phyloP scores from a whole-genome alignment of 2,888 invertebrate species.

The Cyaniris semiargus region DNA sequence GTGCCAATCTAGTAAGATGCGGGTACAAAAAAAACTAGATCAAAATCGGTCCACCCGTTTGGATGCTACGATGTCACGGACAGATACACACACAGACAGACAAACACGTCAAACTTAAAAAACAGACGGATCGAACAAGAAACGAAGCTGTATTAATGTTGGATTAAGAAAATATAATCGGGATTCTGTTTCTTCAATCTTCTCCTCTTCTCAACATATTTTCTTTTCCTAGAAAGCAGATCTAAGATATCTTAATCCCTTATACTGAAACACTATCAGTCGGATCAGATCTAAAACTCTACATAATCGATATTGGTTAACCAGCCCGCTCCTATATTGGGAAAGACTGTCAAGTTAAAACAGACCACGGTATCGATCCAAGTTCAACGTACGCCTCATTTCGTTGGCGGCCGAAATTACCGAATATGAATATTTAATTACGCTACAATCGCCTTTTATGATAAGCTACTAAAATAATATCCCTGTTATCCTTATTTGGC shows the following conservation, averaged over 20 bases:
- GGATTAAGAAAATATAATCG: too few species aligned
- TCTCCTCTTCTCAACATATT: too few species aligned
- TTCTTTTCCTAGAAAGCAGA: too few species aligned
- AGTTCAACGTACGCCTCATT: slow-evolving; percentile 49
- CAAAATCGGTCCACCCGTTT: too few species aligned
- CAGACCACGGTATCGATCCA: slow-evolving; percentile 49
- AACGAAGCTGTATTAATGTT: too few species aligned
- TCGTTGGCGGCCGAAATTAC: slow-evolving; percentile 44
- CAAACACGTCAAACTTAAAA: too few species aligned
- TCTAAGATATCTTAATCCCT: background rate
- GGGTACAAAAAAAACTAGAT: too few species aligned
- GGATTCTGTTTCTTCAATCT: too few species aligned
- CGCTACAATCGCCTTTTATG: slow-evolving; percentile 32
- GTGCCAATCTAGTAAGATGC: slow-evolving; percentile 12
- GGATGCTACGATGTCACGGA: too few species aligned
- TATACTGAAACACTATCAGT: background rate
- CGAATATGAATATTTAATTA: slow-evolving; percentile 47
- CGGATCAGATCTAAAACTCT: background rate
- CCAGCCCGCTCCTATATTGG: background rate
- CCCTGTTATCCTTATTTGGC: background rate
- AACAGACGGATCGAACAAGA: too few species aligned
- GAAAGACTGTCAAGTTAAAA: slow-evolving; percentile 30
- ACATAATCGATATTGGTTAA: background rate
- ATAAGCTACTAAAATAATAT: background rate
- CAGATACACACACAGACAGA: too few species aligned